Evolutionary conservation across 2,797 vertebrate species (phyloP).

Genomic region (Catamblyrhynchus diadema): DNA sequence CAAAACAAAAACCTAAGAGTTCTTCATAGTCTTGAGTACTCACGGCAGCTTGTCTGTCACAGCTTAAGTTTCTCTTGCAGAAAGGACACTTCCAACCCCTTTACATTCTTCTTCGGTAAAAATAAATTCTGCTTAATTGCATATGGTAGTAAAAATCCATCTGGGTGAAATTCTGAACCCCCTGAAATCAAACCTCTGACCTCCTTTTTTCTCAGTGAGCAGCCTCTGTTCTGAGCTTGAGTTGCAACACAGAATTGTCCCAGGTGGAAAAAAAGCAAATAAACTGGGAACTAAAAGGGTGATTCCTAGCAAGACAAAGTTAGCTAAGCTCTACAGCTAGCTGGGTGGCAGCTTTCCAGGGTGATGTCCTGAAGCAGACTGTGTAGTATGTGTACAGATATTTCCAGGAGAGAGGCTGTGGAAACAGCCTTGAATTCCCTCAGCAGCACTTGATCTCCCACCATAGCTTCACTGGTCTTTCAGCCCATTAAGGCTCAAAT

Average conservation of each 20-base stretch:
- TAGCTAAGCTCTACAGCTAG: neutral
- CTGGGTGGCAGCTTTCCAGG: neutral
- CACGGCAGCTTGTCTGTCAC: neutral
- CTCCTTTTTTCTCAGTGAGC: neutral
- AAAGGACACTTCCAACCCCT: neutral
- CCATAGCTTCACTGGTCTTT: neutral
- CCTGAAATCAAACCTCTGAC: neutral
- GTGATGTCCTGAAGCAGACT: neutral
- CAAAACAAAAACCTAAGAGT: neutral
- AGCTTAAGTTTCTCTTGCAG: neutral
- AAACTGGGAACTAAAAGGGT: neutral
- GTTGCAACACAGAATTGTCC: neutral
- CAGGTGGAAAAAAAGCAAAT: neutral
- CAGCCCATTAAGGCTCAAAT: neutral
- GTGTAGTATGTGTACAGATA: neutral
- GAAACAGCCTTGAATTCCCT: neutral
- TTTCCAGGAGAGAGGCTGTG: neutral
- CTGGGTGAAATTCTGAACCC: neutral
- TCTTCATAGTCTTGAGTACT: neutral
- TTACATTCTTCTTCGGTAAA: neutral
- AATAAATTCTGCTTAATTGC: neutral
- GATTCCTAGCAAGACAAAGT: neutral
- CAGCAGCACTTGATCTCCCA: neutral
- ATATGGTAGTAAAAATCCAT: neutral
- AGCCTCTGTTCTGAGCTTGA: neutral